Evolutionary conservation across 1,140 invertebrate genomes (phyloP), one percentile per base, ranked within the genome.

Genomic region (Bombus superbus): DNA sequence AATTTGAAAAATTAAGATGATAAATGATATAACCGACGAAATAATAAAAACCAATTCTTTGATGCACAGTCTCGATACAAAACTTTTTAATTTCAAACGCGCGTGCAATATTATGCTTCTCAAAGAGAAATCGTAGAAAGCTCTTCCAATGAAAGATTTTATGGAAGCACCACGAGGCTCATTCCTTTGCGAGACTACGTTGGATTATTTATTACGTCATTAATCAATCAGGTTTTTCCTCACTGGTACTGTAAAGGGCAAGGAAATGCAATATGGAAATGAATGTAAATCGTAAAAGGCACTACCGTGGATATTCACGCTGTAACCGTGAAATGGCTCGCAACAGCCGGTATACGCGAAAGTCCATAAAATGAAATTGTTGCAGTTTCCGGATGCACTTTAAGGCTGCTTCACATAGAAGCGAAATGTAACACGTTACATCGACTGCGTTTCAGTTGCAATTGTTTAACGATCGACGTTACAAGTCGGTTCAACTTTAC

Each of bases 261-360:
- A 87, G 86, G 76, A 79, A 77, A 88, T 91, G 86, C 88, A 92
- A 87, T 91, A 92, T 91, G 91, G 91, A 92, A 93, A 93, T 93
- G 81, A 90, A 86, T 91, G 92, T 92, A 93, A 94, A 93, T 92
- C 92, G 93, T 94, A 93, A 94, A 94, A 91, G 87, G 88, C 87
- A 81, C 86, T 76, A 89, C 77, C 84, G 84, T 79, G 84, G 86
- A 87, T 89, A 86, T 85, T 86, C 87, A 86, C 86, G 86, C 77
- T 83, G 84, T 86, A 88, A 83, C 86, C 86, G 92, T 90, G 89
- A 93, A 93, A 92, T 83, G 85, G 88, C 90, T 86, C 84, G 84
- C 82, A 81, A 68, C 82, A 85, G 86, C 83, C 83, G 85, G 78
- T 89, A 77, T 81, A 83, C 71, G 75, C 81, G 82, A 84, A 87